Evolutionary conservation across 2,888 invertebrate genomes (phyloP).

Genomic region (Himalopsyche japonica): DNA sequence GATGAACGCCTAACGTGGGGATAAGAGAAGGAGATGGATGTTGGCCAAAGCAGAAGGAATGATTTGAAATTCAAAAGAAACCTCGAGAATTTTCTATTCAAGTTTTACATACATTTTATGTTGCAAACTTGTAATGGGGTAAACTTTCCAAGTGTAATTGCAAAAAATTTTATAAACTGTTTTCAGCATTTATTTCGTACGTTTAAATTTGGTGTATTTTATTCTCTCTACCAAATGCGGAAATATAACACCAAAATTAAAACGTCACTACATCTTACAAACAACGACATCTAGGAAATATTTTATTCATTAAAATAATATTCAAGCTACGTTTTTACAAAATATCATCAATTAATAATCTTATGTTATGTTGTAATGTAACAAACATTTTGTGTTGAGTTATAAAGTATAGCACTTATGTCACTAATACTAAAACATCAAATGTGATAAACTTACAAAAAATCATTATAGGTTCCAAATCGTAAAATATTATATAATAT

Average conservation of each 20-base stretch:
- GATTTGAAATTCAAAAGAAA: slow-evolving; percentile 41
- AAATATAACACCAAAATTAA: neutral
- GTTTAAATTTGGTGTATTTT: neutral
- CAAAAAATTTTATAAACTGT: slow-evolving; percentile 13
- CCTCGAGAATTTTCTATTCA: slow-evolving; percentile 39
- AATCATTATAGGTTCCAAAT: too few species aligned
- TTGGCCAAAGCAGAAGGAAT: slow-evolving; percentile 26
- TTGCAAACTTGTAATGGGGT: slow-evolving; percentile 23
- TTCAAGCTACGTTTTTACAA: too few species aligned
- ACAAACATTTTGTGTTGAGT: too few species aligned
- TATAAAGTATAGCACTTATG: too few species aligned
- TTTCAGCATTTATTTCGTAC: neutral
- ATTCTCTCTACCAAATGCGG: neutral
- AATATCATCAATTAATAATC: too few species aligned
- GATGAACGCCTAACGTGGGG: neutral
- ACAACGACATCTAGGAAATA: too few species aligned
- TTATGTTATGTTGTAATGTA: too few species aligned
- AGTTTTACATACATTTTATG: slow-evolving; percentile 37
- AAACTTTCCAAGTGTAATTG: slow-evolving; percentile 23
- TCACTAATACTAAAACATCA: too few species aligned
- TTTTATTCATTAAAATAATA: too few species aligned
- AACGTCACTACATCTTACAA: too few species aligned
- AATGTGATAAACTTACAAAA: too few species aligned
- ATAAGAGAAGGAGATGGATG: neutral
- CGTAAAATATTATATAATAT: too few species aligned